Percentiles rank a stretch among this genome's conserved stretches.
These are phyloP conservation scores for Avahi laniger DNA, from an alignment of 2,797 vertebrate genomes.

Conservation along the genomic window DNA sequence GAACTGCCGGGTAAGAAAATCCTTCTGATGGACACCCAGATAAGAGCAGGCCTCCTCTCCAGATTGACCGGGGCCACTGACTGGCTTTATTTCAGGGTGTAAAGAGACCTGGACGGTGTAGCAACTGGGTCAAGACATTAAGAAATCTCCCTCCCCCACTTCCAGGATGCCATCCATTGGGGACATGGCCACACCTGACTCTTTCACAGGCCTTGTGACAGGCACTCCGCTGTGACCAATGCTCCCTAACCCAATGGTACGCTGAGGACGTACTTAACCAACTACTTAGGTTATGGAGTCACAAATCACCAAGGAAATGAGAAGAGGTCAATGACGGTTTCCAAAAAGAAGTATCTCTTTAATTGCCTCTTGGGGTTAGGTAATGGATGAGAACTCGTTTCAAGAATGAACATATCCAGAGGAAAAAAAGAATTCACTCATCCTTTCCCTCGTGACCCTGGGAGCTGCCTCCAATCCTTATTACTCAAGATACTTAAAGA, in stretches of 20 bases:
- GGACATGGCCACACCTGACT: background rate
- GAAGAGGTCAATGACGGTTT: background rate
- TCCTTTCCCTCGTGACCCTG: background rate
- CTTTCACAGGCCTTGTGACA: background rate
- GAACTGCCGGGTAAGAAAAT: background rate
- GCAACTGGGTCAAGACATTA: background rate
- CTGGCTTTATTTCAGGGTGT: background rate
- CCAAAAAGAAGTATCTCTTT: background rate
- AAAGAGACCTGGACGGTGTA: fast-evolving
- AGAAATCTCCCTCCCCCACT: background rate
- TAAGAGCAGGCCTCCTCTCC: background rate
- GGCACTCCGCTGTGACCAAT: background rate
- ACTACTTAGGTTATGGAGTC: background rate
- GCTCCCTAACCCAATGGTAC: background rate
- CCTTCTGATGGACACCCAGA: background rate
- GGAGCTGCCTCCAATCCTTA: background rate
- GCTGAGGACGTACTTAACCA: background rate
- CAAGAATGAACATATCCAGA: background rate
- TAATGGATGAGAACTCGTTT: background rate
- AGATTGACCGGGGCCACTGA: background rate
- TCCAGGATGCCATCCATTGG: background rate
- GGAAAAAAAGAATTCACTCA: background rate
- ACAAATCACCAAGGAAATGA: background rate
- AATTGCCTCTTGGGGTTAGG: background rate
- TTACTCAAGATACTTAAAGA: background rate